A percentile compares a stretch with the other conserved stretches of the same genome.
These are phyloP conservation scores for Ectropis crepuscularia DNA, from an alignment of 2,888 invertebrate species.

Conservation along the genomic window DNA sequence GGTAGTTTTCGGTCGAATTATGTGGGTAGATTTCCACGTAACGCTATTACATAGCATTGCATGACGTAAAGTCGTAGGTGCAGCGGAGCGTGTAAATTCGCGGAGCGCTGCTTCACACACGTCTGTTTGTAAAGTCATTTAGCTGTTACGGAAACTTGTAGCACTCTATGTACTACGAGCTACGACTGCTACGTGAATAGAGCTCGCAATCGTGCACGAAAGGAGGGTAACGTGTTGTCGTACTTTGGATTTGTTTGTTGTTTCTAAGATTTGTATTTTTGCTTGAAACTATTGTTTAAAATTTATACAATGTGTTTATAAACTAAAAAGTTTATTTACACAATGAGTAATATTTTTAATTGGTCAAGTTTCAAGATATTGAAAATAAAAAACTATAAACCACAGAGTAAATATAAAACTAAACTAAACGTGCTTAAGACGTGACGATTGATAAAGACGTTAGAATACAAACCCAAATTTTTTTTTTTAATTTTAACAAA, in stretches of 20 bases:
- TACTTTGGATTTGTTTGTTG: not conserved
- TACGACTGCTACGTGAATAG: constrained; percentile 12
- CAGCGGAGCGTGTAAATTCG: constrained; percentile 35
- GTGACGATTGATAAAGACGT: too few species aligned
- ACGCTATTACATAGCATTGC: not conserved
- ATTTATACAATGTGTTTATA: too few species aligned
- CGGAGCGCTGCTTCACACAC: constrained; percentile 31
- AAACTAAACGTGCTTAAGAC: too few species aligned
- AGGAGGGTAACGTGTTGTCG: not conserved
- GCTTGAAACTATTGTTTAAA: not conserved
- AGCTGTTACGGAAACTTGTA: constrained; percentile 19
- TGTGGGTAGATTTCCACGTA: not conserved
- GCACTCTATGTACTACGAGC: constrained; percentile 12
- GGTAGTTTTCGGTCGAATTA: not conserved
- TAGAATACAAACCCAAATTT: too few species aligned
- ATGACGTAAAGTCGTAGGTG: constrained; percentile 17
- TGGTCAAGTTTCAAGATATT: too few species aligned
- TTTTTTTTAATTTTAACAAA: too few species aligned
- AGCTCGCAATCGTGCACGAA: constrained; percentile 3
- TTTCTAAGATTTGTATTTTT: not conserved
- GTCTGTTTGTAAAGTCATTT: constrained; percentile 31
- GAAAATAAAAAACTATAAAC: too few species aligned
- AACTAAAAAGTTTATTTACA: too few species aligned
- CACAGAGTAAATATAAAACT: too few species aligned
- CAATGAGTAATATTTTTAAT: too few species aligned